These are phyloP conservation scores for Xyliphius kryptos DNA, from an alignment of 2,113 vertebrate genomes.

Conservation along the genomic window DNA sequence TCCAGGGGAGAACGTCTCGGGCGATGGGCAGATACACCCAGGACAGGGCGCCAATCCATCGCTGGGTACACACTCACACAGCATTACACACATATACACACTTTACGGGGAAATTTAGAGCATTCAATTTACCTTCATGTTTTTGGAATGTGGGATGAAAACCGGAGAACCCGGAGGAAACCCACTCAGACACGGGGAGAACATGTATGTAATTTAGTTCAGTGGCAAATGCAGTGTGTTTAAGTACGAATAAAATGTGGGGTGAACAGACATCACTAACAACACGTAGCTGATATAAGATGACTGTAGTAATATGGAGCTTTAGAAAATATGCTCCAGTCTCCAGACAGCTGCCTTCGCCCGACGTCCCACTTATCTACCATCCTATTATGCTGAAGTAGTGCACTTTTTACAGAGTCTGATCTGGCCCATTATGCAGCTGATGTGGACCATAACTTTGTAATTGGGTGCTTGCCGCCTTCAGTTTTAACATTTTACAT, in stretches of 20 bases:
- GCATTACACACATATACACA: too few relatives aligned
- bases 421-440: conserved; percentile 19
- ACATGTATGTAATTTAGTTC: neutral
- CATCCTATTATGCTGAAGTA: conserved; percentile 22
- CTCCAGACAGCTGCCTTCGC: conserved; percentile 3
- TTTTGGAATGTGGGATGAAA: too few relatives aligned
- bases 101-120: too few relatives aligned
- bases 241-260: neutral
- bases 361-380: conserved; percentile 2
- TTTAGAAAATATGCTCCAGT: conserved; percentile 1
- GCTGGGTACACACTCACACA: too few relatives aligned
- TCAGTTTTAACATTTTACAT: neutral
- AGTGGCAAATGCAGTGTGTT: neutral
- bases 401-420: conserved; percentile 9
- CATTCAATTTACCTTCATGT: too few relatives aligned
- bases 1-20: too few relatives aligned
- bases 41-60: too few relatives aligned
- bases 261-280: neutral
- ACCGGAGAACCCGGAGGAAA: too few relatives aligned
- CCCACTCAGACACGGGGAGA: too few relatives aligned
- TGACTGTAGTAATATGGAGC: neutral
- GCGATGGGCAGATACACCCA: too few relatives aligned
- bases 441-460: conserved; percentile 15
- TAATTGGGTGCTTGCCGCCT: conserved; percentile 8
- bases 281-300: neutral